These are phyloP conservation scores for Chaenodraco wilsoni DNA, from an alignment of 2,797 vertebrate genomes.

Conservation along the genomic window DNA sequence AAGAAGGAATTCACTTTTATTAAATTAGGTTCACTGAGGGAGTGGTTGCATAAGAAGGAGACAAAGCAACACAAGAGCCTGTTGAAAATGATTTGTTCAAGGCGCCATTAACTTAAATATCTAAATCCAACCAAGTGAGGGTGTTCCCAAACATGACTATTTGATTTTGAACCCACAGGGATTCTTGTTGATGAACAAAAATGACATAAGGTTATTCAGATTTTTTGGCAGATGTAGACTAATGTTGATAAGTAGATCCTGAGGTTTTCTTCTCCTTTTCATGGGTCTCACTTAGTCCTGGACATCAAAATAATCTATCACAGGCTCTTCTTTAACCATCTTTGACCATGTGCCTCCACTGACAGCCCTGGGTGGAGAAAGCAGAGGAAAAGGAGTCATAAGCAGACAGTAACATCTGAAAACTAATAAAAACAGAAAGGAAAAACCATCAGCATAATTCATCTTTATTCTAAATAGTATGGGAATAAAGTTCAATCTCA, in stretches of 20 bases:
- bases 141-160: slow-evolving; percentile 23
- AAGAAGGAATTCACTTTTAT: slow-evolving; percentile 36
- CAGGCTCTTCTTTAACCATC: slow-evolving; percentile 89
- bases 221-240: slow-evolving; percentile 30
- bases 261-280: slow-evolving; percentile 20
- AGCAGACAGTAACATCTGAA: not conserved
- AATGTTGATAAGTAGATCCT: slow-evolving; percentile 30
- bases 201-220: slow-evolving; percentile 1
- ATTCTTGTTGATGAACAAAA: slow-evolving; percentile 25
- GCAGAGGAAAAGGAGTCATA: not conserved
- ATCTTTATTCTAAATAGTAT: not conserved
- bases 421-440: not conserved
- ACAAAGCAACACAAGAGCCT: slow-evolving; percentile 38
- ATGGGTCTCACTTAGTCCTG: slow-evolving; percentile 86
- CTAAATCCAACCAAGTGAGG: slow-evolving; percentile 11
- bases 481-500: not conserved
- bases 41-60: slow-evolving; percentile 14
- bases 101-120: slow-evolving; percentile 11
- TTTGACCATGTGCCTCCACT: slow-evolving; percentile 85
- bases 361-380: slow-evolving; percentile 80
- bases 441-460: not conserved
- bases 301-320: slow-evolving; percentile 98
- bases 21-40: slow-evolving; percentile 19
- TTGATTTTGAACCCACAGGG: slow-evolving; percentile 31
- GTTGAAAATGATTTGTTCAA: slow-evolving; percentile 14